A percentile compares a stretch with the other conserved stretches of the same genome.
Evolutionary conservation across 2,797 vertebrate genomes (phyloP).

Genomic region (Atherinosoma microstoma): DNA sequence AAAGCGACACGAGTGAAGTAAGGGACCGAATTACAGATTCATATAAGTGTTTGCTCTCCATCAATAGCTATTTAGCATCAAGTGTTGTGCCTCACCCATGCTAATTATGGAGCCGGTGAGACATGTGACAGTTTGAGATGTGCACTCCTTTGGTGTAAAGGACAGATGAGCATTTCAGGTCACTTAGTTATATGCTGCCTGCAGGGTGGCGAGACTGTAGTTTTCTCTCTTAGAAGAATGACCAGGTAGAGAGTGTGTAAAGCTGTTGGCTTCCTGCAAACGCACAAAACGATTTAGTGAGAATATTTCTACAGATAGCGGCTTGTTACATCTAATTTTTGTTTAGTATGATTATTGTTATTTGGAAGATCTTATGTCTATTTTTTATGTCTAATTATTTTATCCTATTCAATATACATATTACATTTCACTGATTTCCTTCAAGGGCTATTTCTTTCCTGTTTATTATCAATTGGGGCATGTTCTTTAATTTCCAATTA

Average conservation of each 20-base stretch:
- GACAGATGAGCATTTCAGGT: conserved; percentile 59
- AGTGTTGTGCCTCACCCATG: conserved; percentile 52
- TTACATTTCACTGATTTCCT: conserved; percentile 27
- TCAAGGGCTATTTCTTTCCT: conserved; percentile 24
- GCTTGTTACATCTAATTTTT: conserved; percentile 25
- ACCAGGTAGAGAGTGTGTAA: conserved; percentile 45
- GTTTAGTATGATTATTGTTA: conserved; percentile 32
- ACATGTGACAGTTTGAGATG: conserved; percentile 44
- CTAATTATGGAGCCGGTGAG: conserved; percentile 52
- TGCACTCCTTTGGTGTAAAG: conserved; percentile 28
- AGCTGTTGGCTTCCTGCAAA: conserved; percentile 6
- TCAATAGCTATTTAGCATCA: conserved; percentile 71
- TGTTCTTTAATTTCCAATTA: conserved; percentile 53
- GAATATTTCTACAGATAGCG: conserved; percentile 8
- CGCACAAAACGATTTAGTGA: conserved; percentile 5
- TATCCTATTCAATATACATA: conserved; percentile 30
- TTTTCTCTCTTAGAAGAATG: conserved; percentile 33
- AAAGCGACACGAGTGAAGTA: conserved; percentile 39
- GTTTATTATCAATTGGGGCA: conserved; percentile 43
- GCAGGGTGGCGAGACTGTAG: conserved; percentile 27
- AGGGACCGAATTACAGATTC: conserved; percentile 54
- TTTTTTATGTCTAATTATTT: no score
- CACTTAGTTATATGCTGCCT: conserved; percentile 40
- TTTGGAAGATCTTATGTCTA: conserved; percentile 18
- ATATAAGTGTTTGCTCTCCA: conserved; percentile 63